These are phyloP conservation scores for Dendrolimus houi DNA, from an alignment of 2,888 invertebrate species.

Conservation along the genomic window DNA sequence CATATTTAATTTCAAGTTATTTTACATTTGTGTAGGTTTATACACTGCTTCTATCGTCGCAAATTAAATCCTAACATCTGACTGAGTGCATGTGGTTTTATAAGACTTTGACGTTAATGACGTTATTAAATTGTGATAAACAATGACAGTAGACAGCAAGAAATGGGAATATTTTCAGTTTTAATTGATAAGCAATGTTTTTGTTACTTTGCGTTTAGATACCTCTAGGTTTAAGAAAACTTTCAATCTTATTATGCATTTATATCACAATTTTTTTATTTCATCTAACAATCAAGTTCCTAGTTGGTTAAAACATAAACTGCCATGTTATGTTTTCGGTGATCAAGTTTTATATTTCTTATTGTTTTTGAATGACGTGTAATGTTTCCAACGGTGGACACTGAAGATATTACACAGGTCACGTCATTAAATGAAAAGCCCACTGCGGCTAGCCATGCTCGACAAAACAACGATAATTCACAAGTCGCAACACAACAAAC, in stretches of 20 bases:
- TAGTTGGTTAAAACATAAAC: neutral
- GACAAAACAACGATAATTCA: constrained; percentile 43
- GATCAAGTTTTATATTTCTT: constrained; percentile 33
- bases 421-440: constrained; percentile 55
- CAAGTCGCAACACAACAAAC: constrained; percentile 46
- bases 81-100: no score
- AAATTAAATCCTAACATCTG: no score
- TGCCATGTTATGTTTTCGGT: constrained; percentile 41
- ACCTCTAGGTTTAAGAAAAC: neutral
- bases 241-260: neutral
- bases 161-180: no score
- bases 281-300: neutral
- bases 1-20: no score
- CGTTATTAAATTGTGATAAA: no score
- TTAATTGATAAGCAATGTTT: no score
- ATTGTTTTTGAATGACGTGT: constrained; percentile 71
- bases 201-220: no score
- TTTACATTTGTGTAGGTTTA: no score
- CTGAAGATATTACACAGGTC: constrained; percentile 63
- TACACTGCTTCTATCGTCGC: no score
- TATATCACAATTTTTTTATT: neutral
- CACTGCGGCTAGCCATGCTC: constrained; percentile 57
- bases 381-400: constrained; percentile 72
- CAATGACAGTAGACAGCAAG: no score
- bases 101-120: no score